Conservation (phyloP, 2,797 vertebrate species). For the Sphenodon punctatus region DNA sequence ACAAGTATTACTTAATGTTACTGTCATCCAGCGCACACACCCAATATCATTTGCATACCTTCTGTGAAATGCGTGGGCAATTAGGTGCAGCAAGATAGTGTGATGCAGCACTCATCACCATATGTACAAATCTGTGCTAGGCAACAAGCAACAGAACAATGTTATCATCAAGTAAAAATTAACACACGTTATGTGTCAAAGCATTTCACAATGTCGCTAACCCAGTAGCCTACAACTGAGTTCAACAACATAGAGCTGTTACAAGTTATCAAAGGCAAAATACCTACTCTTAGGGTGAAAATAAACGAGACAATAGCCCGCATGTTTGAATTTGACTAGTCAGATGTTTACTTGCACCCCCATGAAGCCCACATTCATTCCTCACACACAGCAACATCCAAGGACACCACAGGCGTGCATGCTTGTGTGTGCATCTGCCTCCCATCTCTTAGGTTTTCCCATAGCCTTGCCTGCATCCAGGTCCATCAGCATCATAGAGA, state of each 20-base stretch:
- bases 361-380: too few relatives aligned
- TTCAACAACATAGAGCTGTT: neutral
- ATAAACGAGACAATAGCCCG: too few relatives aligned
- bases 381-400: too few relatives aligned
- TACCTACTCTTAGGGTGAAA: too few relatives aligned
- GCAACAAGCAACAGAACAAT: neutral
- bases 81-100: neutral
- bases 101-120: neutral
- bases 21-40: constrained; percentile 39
- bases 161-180: neutral
- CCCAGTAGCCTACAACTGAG: neutral
- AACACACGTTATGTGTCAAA: neutral
- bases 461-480: too few relatives aligned
- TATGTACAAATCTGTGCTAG: constrained; percentile 23
- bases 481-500: too few relatives aligned
- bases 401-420: too few relatives aligned
- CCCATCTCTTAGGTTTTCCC: too few relatives aligned
- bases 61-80: constrained; percentile 67
- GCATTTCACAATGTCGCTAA: neutral
- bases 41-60: constrained; percentile 28
- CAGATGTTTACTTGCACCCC: too few relatives aligned
- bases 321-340: too few relatives aligned
- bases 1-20: neutral
- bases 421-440: too few relatives aligned
- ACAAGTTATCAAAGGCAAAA: neutral